Conservation (phyloP, 2,888 invertebrate genomes). For the Melanophora roralis region DNA sequence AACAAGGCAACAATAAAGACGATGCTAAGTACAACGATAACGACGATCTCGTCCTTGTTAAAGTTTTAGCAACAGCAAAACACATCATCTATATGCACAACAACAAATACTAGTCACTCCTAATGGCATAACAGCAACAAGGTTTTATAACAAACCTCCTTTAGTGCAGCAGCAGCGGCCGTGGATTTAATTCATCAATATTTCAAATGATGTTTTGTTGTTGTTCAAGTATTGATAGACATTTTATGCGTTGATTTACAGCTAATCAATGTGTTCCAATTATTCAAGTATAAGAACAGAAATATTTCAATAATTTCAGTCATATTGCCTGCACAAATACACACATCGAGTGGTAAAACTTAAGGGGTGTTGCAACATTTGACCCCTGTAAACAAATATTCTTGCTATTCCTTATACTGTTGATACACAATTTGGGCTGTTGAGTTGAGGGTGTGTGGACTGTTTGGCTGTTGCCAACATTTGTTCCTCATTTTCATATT, state of each 20-base stretch:
- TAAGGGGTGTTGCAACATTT: constrained; percentile 53
- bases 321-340: not conserved
- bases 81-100: not conserved
- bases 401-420: not conserved
- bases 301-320: constrained; percentile 27
- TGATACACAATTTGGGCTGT: not conserved
- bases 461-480: constrained; percentile 41
- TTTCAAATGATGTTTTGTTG: constrained; percentile 31
- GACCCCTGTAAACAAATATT: constrained; percentile 47
- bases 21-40: not conserved
- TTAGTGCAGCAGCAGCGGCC: not conserved
- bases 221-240: constrained; percentile 50
- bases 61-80: not conserved
- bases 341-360: not conserved
- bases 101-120: not conserved
- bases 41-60: not conserved
- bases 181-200: constrained; percentile 38
- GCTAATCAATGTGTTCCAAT: constrained; percentile 66
- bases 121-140: not conserved
- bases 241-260: constrained; percentile 63
- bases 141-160: not conserved
- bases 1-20: not conserved
- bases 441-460: not conserved
- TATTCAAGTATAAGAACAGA: constrained; percentile 48
- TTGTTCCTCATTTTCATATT: constrained; percentile 28